phyloP scores from a whole-genome alignment of 2,113 vertebrate genomes.

The Syngnathus typhle region DNA sequence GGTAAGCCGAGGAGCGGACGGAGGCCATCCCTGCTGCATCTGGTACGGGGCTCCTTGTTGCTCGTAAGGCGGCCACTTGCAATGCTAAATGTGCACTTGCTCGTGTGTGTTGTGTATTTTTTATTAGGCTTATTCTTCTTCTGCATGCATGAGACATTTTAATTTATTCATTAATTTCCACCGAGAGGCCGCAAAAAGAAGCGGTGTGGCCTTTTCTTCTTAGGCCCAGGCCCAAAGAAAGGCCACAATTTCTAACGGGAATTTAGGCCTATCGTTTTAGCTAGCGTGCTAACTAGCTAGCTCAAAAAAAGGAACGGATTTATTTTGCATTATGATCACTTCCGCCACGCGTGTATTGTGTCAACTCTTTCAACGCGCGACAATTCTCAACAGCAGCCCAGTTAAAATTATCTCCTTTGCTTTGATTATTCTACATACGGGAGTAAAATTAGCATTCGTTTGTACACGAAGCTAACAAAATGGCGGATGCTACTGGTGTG shows the following conservation, averaged over 20 bases:
- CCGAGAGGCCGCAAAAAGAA: conserved; percentile 50
- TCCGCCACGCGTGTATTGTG: neutral
- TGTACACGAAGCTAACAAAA: conserved; percentile 61
- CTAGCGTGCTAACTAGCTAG: conserved; percentile 15
- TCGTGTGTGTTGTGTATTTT: neutral
- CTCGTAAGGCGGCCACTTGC: conserved; percentile 18
- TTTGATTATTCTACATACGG: neutral
- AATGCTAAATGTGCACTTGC: conserved; percentile 13
- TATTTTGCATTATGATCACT: neutral
- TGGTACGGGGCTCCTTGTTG: conserved; percentile 54
- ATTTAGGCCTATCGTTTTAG: conserved; percentile 52
- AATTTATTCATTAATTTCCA: conserved; percentile 43
- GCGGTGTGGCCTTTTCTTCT: conserved; percentile 62
- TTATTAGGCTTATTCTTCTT: conserved; percentile 16
- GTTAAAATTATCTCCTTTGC: rapidly evolving
- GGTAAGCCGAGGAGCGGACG: conserved; percentile 59
- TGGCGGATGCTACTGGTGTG: conserved; percentile 56
- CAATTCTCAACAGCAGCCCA: rapidly evolving
- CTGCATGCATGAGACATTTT: conserved; percentile 43
- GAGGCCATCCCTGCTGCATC: conserved; percentile 64
- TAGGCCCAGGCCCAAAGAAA: conserved; percentile 71
- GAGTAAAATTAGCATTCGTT: conserved; percentile 39
- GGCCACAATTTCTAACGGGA: conserved; percentile 69
- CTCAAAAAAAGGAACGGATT: neutral
- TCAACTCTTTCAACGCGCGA: too few relatives aligned